Conservation (phyloP, 2,888 invertebrate genomes). For the Aleiodes leptofemur region DNA sequence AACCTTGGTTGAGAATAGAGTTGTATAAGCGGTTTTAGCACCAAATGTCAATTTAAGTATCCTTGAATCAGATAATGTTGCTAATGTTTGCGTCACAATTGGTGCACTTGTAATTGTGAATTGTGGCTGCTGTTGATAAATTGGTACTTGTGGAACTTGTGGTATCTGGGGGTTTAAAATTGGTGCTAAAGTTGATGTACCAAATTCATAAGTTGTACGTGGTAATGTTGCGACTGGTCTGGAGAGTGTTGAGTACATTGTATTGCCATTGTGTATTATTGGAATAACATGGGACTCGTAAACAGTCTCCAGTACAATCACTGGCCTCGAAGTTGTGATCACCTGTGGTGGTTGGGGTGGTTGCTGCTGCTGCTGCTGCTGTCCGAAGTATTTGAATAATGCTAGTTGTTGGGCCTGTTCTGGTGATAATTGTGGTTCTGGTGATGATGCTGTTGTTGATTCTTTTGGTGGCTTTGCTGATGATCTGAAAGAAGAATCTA, state of each 20-base stretch:
- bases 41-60: constrained; percentile 91
- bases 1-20: constrained; percentile 88
- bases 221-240: constrained; percentile 87
- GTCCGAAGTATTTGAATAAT: constrained; percentile 82
- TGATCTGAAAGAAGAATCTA: constrained; percentile 82
- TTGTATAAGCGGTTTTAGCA: constrained; percentile 92
- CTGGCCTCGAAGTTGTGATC: constrained; percentile 87
- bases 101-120: constrained; percentile 88
- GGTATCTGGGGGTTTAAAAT: constrained; percentile 64
- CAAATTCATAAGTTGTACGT: constrained; percentile 87
- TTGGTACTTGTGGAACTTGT: constrained; percentile 74
- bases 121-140: constrained; percentile 80
- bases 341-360: constrained; percentile 79
- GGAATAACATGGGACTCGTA: constrained; percentile 91
- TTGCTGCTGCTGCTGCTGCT: constrained; percentile 63
- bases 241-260: constrained; percentile 86
- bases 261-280: constrained; percentile 84
- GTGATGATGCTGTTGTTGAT: constrained; percentile 69
- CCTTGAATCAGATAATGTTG: constrained; percentile 88
- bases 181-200: constrained; percentile 82
- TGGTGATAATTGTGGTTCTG: constrained; percentile 76
- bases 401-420: constrained; percentile 87
- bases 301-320: constrained; percentile 85
- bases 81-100: constrained; percentile 86
- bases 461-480: constrained; percentile 75